Conservation (phyloP, 2,113 vertebrate species). For the Sylvia atricapilla region DNA sequence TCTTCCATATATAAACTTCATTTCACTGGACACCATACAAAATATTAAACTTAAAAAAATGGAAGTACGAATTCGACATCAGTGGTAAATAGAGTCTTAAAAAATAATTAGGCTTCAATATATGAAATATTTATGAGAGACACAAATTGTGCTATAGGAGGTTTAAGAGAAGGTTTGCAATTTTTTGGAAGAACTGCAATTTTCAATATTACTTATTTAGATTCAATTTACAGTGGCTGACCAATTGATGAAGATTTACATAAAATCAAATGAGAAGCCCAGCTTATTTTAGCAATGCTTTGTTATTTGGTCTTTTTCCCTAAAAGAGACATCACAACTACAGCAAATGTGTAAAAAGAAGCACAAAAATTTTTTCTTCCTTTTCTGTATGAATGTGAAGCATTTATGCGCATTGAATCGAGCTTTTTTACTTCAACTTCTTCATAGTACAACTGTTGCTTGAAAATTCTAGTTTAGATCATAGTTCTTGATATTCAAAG, state of each 20-base stretch:
- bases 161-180: conserved; percentile 36
- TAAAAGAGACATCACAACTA: conserved; percentile 3
- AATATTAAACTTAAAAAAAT: conserved; percentile 63
- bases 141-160: conserved; percentile 66
- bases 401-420: background rate
- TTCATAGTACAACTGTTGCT: conserved; percentile 24
- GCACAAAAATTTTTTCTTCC: background rate
- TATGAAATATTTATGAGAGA: conserved; percentile 21
- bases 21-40: conserved; percentile 69
- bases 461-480: conserved; percentile 63
- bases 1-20: conserved; percentile 72
- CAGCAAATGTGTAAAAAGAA: conserved; percentile 38
- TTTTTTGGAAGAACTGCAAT: conserved; percentile 31
- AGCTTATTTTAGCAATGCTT: conserved; percentile 4
- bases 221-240: conserved; percentile 49
- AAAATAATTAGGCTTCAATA: conserved; percentile 52
- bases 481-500: background rate
- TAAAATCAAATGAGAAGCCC: conserved; percentile 10
- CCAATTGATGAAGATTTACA: conserved; percentile 69
- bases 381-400: conserved; percentile 12
- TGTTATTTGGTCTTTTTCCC: background rate
- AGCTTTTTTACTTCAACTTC: conserved; percentile 7
- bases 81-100: conserved; percentile 42
- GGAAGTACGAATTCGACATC: conserved; percentile 46
- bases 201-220: conserved; percentile 44